A percentile compares a stretch with the other conserved stretches of the same genome.
These are phyloP conservation scores for Merodon equestris DNA, from an alignment of 2,888 invertebrate species.

Conservation along the genomic window DNA sequence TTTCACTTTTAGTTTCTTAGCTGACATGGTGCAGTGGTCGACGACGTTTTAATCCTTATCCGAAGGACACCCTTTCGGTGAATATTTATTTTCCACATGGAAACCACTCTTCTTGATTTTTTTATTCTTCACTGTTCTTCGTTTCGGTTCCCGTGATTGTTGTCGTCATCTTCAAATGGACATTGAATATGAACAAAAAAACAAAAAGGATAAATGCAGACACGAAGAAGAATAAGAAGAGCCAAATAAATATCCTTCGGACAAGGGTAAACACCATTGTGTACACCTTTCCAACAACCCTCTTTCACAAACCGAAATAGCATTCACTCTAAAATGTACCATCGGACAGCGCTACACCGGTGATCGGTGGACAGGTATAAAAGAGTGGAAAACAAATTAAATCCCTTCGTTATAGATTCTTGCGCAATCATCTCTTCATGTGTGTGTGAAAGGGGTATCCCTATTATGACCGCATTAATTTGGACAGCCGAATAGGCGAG, in stretches of 20 bases:
- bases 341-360: conserved; percentile 63
- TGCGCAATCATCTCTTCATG: conserved; percentile 47
- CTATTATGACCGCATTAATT: conserved; percentile 71
- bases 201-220: conserved; percentile 56
- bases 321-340: conserved; percentile 36
- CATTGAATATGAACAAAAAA: conserved; percentile 60
- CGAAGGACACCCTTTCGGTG: conserved; percentile 56
- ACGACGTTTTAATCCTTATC: conserved; percentile 61
- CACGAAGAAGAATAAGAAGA: conserved; percentile 31
- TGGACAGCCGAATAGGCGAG: conserved; percentile 75
- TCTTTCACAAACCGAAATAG: no score
- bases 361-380: conserved; percentile 62
- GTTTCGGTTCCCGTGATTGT: not conserved
- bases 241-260: conserved; percentile 66
- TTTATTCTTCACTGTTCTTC: conserved; percentile 1
- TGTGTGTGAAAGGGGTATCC: conserved; percentile 69
- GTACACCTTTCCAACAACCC: conserved; percentile 30
- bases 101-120: conserved; percentile 23
- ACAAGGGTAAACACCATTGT: conserved; percentile 59
- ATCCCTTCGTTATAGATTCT: conserved; percentile 50
- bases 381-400: conserved; percentile 65
- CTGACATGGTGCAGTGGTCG: conserved; percentile 2
- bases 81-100: conserved; percentile 60
- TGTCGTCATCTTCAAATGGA: conserved; percentile 53
- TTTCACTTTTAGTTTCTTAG: conserved; percentile 13